Conservation (phyloP, 2,113 vertebrate species). For the Columba janthina region DNA sequence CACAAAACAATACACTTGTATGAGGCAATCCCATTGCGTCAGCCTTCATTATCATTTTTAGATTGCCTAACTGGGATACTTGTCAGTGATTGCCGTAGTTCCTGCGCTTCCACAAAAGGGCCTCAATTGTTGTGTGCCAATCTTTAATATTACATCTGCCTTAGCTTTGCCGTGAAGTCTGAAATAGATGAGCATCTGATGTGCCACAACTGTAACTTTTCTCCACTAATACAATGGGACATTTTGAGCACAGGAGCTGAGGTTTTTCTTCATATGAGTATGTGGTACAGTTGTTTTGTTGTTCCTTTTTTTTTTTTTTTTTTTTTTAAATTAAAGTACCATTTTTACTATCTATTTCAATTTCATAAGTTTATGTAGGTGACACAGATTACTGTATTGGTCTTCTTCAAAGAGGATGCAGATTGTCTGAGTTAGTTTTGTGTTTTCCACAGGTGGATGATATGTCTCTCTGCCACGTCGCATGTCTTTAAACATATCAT, state of each 20-base stretch:
- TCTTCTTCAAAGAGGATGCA: not conserved
- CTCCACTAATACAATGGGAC: not conserved
- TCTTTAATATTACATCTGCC: not conserved
- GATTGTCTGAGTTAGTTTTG: not conserved
- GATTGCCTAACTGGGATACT: not conserved
- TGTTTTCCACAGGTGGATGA: constrained; percentile 1
- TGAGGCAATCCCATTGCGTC: constrained; percentile 46
- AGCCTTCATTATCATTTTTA: constrained; percentile 42
- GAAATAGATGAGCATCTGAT: not conserved
- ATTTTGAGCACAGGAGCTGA: not conserved
- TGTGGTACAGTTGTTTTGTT: not conserved
- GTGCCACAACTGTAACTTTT: not conserved
- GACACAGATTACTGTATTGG: not conserved
- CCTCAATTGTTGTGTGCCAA: not conserved
- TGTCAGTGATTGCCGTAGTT: not conserved
- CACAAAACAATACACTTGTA: constrained; percentile 35
- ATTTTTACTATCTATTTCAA: not conserved
- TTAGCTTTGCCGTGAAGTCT: not conserved
- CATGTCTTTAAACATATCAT: not conserved
- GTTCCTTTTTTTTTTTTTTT: too few species aligned
- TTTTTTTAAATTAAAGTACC: not conserved
- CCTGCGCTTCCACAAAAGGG: not conserved
- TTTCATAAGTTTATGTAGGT: not conserved
- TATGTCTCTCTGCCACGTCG: not conserved
- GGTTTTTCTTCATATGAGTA: not conserved